Conservation (phyloP, 2,888 invertebrate species). For the Limnephilus lunatus region DNA sequence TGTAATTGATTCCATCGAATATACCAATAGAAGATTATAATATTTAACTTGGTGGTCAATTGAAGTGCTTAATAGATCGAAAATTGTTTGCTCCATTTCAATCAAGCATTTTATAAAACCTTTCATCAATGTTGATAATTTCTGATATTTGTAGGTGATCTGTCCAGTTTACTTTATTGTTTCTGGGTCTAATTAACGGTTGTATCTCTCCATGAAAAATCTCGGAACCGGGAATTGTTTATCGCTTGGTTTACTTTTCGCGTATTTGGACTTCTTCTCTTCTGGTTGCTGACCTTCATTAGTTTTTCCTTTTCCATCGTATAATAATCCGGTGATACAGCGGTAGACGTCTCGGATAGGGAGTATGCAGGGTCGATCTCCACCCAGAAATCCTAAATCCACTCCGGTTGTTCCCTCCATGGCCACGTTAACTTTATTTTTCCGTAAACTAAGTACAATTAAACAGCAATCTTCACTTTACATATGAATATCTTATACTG, state of each 20-base stretch:
- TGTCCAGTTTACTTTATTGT: background rate
- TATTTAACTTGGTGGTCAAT: background rate
- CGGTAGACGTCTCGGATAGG: background rate
- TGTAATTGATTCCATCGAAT: background rate
- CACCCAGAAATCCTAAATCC: background rate
- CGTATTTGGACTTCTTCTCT: background rate
- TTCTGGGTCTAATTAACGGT: background rate
- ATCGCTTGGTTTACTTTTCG: background rate
- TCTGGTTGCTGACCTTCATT: background rate
- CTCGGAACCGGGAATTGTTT: background rate
- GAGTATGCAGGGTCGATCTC: background rate
- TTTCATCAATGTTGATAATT: background rate
- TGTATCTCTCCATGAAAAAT: background rate
- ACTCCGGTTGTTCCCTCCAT: constrained; percentile 25
- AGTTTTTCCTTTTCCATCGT: background rate
- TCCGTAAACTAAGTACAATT: background rate
- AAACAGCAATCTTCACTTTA: background rate
- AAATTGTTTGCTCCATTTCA: background rate
- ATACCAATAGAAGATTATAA: background rate
- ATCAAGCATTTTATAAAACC: background rate
- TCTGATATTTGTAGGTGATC: background rate
- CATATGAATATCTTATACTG: background rate
- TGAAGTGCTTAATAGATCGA: background rate
- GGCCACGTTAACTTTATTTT: background rate
- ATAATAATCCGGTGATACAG: background rate